Base-by-base conservation (phyloP, 2,888 invertebrate species). In the Drosophila lutescens region DNA sequence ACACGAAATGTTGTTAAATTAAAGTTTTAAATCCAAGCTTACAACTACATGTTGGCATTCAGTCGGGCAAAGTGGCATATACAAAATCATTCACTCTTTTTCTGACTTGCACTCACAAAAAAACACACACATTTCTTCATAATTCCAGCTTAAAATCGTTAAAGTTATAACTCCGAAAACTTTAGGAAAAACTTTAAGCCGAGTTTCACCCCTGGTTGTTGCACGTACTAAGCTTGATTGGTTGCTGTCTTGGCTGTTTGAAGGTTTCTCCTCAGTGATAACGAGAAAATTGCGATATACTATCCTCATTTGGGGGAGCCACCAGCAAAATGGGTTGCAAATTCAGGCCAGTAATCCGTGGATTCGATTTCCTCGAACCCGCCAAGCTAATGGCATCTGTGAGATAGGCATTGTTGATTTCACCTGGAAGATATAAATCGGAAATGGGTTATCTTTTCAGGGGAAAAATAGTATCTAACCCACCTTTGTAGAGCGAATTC, bases 331-430 rank as follows among this genome's bases (percentile, higher is more conserved):
- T 97, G 2, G 98, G 97, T 92, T 97, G 96, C 10, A 98, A 93
- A 56, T 97, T 97, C 8, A 97, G 93, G 13, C 85, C 85, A 8
- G 88, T 88, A 26, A 86, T 77, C 38, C 89, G 89, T 0, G 85
- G 86, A 56, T 86, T 89, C 0, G 97, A 97, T 91, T 97, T 97
- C 60, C 97, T 93, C 1, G 97, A 97, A 0, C 96, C 96, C 10
- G 96, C 95, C 56, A 97, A 94, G 77, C 97, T 97, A 76, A 96
- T 96, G 30, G 95, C 96, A 91, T 98, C 98, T 13, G 96, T 96
- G 69, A 97, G 95, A 91, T 96, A 97, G 8, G 96, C 97, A 85
- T 96, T 95, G 93, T 97, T 97, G 79, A 97, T 96, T 93, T 97
- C 97, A 75, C 97, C 97, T 97, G 93, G 2, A 4, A 56, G n/a